Evolutionary conservation across 1,140 invertebrate species (phyloP).

Genomic region (Rhysida immarginata): DNA sequence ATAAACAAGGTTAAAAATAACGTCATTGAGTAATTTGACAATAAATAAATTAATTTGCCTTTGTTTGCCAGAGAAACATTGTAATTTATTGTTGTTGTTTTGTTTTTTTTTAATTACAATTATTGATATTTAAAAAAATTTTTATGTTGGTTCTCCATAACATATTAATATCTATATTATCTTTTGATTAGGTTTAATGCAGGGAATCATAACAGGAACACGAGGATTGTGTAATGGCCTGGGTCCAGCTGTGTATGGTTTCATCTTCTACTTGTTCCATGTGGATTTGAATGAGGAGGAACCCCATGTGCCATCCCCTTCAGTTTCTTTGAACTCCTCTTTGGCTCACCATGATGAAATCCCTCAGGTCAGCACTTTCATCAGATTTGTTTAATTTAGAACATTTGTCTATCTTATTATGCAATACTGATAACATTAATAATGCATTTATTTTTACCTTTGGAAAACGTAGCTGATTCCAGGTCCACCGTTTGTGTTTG

Average conservation of each 20-base stretch:
- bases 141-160: too few relatives aligned
- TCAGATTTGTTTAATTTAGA: background rate
- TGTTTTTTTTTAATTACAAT: too few relatives aligned
- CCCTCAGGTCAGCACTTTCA: constrained; percentile 3
- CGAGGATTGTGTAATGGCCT: constrained; percentile 82
- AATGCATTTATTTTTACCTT: too few relatives aligned
- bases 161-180: constrained; percentile 2
- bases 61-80: too few relatives aligned
- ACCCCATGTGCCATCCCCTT: constrained; percentile 15
- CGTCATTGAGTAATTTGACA: too few relatives aligned
- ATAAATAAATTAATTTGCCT: too few relatives aligned
- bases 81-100: too few relatives aligned
- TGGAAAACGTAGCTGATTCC: constrained; percentile 86
- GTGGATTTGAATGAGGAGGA: constrained; percentile 79
- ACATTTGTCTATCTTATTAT: background rate
- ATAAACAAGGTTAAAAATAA: constrained; percentile 64
- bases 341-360: background rate
- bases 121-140: too few relatives aligned
- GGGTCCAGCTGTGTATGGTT: constrained; percentile 89
- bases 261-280: constrained; percentile 97
- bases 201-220: constrained; percentile 96
- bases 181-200: constrained; percentile 57
- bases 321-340: background rate
- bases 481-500: constrained; percentile 99
- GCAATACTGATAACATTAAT: background rate